phyloP scores from a whole-genome alignment of 2,888 invertebrate species.

The Meliscaeva auricollis region DNA sequence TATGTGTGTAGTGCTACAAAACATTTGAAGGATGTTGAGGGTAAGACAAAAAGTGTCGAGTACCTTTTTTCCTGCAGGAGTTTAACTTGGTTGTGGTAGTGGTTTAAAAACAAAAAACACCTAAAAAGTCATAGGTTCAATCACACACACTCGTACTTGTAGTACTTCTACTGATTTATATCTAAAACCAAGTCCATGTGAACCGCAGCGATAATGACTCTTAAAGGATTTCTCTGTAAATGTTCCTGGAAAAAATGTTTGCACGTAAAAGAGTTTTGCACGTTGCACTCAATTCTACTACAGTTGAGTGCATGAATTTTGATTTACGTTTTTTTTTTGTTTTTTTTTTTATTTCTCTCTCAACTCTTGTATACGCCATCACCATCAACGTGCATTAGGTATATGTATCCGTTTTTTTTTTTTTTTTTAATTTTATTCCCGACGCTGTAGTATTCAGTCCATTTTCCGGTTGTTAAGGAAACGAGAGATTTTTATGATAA shows the following conservation, averaged over 20 bases:
- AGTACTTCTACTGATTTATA: neutral
- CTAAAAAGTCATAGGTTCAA: conserved; percentile 42
- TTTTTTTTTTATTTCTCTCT: neutral
- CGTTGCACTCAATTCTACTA: conserved; percentile 38
- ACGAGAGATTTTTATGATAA: conserved; percentile 59
- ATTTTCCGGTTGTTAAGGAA: conserved; percentile 65
- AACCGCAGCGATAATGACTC: conserved; percentile 63
- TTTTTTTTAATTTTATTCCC: conserved; percentile 51
- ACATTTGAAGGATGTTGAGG: too few species aligned
- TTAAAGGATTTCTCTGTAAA: conserved; percentile 45
- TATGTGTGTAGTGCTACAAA: too few species aligned
- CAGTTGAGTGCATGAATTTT: conserved; percentile 64
- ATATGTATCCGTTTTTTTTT: conserved; percentile 42
- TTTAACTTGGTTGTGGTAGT: neutral
- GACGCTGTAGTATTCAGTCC: conserved; percentile 45
- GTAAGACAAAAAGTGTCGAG: conserved; percentile 33
- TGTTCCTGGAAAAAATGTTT: conserved; percentile 25
- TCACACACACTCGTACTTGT: conserved; percentile 28
- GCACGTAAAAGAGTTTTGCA: conserved; percentile 47
- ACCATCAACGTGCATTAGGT: conserved; percentile 48
- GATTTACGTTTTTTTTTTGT: conserved; percentile 25
- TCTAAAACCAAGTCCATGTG: neutral
- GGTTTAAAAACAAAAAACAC: neutral
- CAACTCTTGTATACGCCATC: conserved; percentile 11
- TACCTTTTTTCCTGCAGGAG: neutral